Evolutionary conservation across 2,888 invertebrate species (phyloP), one percentile per base, ranked within the genome.

Genomic region (Eristalis pertinax): DNA sequence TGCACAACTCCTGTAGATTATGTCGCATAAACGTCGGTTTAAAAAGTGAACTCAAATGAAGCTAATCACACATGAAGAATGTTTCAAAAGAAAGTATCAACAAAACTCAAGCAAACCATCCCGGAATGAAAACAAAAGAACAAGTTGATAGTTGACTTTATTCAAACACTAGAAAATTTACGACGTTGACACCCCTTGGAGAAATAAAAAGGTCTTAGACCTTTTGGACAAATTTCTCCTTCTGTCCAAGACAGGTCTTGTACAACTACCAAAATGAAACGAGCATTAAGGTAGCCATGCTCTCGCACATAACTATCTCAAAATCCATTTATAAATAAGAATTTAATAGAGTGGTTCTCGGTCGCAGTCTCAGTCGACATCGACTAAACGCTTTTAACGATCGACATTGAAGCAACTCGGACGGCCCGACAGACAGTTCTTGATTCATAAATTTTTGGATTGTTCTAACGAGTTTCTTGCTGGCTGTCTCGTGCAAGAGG

Each of bases 281-380:
- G 50, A 32, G 32, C 50, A 50, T 50, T 50, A 19, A 50, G 50
- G 50, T 50, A 50, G 50, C 50, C 50, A 50, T 50, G 50, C 19
- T 50, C 50, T n/a, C 50, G 50, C 19, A 19, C 50, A 50, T 50
- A 50, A 50, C 19, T 50, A 50, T 50, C 50, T 22, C 19, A n/a
- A 50, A 50, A 50, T 50, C 50, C 50, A 50, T 50, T 50, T 50
- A 50, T 50, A 50, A 50, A 50, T 50, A 50, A 50, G 50, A 50
- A 50, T 50, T 50, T 50, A 50, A 50, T 50, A 50, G 50, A 50
- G 50, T 50, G 50, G 50, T 50, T 7, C 15, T 43, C 15, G 13
- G n/a, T 43, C 43, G 43, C n/a, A n/a, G n/a, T 50, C 19, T n/a
- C 1, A 4, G 15, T 8, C 50, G 19, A 19, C 50, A 8, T 50